phyloP scores from a whole-genome alignment of 2,113 vertebrate species.

The Paedocypris sp. region DNA sequence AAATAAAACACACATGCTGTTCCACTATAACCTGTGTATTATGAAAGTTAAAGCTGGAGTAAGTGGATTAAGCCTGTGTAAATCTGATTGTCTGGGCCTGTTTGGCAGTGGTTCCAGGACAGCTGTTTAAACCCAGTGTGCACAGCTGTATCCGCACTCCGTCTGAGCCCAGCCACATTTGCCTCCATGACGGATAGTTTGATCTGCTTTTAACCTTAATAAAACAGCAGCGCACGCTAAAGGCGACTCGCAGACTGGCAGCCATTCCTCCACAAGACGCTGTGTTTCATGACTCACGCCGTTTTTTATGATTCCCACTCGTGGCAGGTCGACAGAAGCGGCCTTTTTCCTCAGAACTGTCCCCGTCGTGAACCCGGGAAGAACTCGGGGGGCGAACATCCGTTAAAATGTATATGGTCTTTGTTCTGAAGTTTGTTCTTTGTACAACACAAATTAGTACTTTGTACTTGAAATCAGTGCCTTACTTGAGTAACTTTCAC shows the following conservation, averaged over 20 bases:
- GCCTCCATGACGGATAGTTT: constrained; percentile 31
- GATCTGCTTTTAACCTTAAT: constrained; percentile 39
- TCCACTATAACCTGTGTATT: not conserved
- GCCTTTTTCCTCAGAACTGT: not conserved
- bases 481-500: no score
- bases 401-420: no score
- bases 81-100: constrained; percentile 11
- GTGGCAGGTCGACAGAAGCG: not conserved
- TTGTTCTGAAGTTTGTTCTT: no score
- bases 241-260: constrained; percentile 1
- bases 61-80: constrained; percentile 19
- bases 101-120: constrained; percentile 23
- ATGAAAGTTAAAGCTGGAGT: constrained; percentile 15
- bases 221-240: constrained; percentile 26
- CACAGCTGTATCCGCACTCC: constrained; percentile 30
- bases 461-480: no score
- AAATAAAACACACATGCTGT: not conserved
- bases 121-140: constrained; percentile 41
- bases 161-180: constrained; percentile 30
- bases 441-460: no score
- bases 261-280: not conserved
- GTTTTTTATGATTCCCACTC: constrained; percentile 7
- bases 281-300: not conserved
- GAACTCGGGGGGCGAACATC: no score
- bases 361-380: no score